phyloP scores from a whole-genome alignment of 2,888 invertebrate genomes.

The Philopedon plagiatum region DNA sequence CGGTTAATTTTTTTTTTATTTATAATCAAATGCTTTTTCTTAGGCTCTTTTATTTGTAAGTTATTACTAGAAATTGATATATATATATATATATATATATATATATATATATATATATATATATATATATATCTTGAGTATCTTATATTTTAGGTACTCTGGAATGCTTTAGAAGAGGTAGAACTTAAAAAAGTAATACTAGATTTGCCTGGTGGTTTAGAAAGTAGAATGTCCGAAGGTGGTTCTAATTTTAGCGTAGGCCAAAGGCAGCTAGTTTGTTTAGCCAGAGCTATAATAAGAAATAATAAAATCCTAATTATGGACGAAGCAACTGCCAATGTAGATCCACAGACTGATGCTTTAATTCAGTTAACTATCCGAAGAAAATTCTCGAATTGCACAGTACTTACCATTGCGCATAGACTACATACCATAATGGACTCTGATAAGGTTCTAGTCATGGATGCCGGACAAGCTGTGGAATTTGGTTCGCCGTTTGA shows the following conservation, averaged over 20 bases:
- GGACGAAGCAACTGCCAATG: slow-evolving; percentile 87
- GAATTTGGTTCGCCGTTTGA: slow-evolving; percentile 83
- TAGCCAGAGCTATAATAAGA: slow-evolving; percentile 76
- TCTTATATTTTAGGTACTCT: slow-evolving; percentile 72
- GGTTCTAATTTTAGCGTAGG: slow-evolving; percentile 67
- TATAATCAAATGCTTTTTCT: no score
- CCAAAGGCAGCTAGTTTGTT: slow-evolving; percentile 78
- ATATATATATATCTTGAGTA: no score
- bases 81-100: no score
- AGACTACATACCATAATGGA: slow-evolving; percentile 90
- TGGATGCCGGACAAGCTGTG: slow-evolving; percentile 81
- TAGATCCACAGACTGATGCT: slow-evolving; percentile 83
- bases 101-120: no score
- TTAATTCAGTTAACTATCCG: slow-evolving; percentile 83
- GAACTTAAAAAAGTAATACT: slow-evolving; percentile 80
- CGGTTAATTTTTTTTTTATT: no score
- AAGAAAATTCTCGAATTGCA: slow-evolving; percentile 80
- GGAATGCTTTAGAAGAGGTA: slow-evolving; percentile 88
- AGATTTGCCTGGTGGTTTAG: slow-evolving; percentile 76
- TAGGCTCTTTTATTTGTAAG: no score
- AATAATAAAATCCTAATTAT: slow-evolving; percentile 61
- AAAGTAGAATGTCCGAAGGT: slow-evolving; percentile 81
- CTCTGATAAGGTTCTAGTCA: slow-evolving; percentile 83
- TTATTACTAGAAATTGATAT: no score
- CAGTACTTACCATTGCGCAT: slow-evolving; percentile 88